These are phyloP conservation scores for Ectemnius continuus DNA, from an alignment of 2,888 invertebrate species.

Conservation along the genomic window DNA sequence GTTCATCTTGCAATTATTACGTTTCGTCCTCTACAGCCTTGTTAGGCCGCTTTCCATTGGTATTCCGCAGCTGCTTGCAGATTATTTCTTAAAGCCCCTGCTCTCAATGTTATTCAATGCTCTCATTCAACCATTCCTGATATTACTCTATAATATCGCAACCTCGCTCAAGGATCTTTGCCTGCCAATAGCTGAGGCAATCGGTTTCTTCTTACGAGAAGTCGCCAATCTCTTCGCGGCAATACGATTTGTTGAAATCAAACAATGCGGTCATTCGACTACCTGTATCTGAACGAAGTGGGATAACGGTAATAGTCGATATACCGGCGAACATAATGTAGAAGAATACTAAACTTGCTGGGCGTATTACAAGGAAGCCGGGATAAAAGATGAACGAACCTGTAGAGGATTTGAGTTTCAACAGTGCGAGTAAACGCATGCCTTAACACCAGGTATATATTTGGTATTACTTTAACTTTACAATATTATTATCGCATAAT, in stretches of 20 bases:
- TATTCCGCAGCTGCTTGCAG: slow-evolving; percentile 82
- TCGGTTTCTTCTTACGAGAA: slow-evolving; percentile 80
- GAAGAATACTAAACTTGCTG: too few relatives aligned
- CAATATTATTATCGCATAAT: slow-evolving; percentile 74
- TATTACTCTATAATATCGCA: slow-evolving; percentile 82
- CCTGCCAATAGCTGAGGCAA: slow-evolving; percentile 81
- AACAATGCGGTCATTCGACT: slow-evolving; percentile 49
- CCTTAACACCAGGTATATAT: slow-evolving; percentile 77
- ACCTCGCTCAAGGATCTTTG: slow-evolving; percentile 83
- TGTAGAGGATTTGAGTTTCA: background rate
- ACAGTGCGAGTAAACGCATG: slow-evolving; percentile 47
- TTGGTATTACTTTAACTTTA: slow-evolving; percentile 76
- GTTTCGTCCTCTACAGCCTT: slow-evolving; percentile 81
- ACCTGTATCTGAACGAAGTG: slow-evolving; percentile 47
- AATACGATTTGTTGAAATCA: slow-evolving; percentile 79
- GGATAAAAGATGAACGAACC: too few relatives aligned
- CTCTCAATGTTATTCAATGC: slow-evolving; percentile 83
- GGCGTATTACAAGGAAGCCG: background rate
- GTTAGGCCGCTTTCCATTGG: slow-evolving; percentile 82
- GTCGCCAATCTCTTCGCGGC: slow-evolving; percentile 77
- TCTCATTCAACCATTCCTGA: slow-evolving; percentile 84
- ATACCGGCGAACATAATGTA: too few relatives aligned
- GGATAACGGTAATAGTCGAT: too few relatives aligned
- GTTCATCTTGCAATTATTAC: slow-evolving; percentile 82
- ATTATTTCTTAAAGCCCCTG: slow-evolving; percentile 84